These are phyloP conservation scores for Macrotis lagotis DNA, from an alignment of 2,113 vertebrate species.

Conservation along the genomic window DNA sequence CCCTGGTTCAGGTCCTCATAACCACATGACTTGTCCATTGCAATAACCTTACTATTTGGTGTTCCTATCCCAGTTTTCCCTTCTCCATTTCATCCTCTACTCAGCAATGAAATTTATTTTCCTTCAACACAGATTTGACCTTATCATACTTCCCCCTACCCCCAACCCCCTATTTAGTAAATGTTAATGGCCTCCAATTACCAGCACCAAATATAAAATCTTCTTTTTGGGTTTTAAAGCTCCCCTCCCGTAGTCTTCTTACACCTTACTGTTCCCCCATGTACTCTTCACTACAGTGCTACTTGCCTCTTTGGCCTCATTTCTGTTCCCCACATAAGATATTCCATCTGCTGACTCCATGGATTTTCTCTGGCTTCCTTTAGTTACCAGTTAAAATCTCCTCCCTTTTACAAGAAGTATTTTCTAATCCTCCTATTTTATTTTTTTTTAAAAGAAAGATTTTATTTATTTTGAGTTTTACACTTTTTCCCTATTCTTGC, in stretches of 20 bases:
- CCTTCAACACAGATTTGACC: not conserved
- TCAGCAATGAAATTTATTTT: not conserved
- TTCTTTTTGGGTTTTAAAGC: not conserved
- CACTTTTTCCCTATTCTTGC: too few species aligned
- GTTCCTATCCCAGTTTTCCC: not conserved
- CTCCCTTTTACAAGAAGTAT: not conserved
- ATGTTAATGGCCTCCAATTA: not conserved
- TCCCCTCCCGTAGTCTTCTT: not conserved
- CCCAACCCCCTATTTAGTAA: not conserved
- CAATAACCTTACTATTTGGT: not conserved
- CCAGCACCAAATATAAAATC: not conserved
- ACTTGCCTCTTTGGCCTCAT: not conserved
- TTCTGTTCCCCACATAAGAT: not conserved
- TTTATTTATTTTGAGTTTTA: too few species aligned
- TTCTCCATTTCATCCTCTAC: not conserved
- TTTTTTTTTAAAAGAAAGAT: too few species aligned
- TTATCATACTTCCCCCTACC: not conserved
- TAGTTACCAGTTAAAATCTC: not conserved
- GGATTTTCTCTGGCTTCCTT: not conserved
- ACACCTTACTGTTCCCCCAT: not conserved
- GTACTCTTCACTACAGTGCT: not conserved
- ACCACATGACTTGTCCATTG: not conserved
- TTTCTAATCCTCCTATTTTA: not conserved
- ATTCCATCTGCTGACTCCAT: not conserved
- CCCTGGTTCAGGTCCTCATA: not conserved